Evolutionary conservation across 2,113 vertebrate genomes (phyloP).

Genomic region (Cichladusa arquata): DNA sequence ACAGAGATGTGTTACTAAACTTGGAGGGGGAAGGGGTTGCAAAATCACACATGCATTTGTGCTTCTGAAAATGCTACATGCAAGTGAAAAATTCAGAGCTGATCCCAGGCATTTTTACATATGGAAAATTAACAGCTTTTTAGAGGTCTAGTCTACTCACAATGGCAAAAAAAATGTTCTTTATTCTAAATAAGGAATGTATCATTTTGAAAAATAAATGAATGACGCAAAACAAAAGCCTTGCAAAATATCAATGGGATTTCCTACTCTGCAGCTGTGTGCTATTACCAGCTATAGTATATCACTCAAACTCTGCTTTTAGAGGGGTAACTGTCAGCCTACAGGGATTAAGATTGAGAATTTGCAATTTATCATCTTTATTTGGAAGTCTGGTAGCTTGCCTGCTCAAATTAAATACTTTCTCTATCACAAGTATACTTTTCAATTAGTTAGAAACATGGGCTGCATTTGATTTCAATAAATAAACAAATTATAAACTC

Average conservation of each 20-base stretch:
- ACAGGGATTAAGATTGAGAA: constrained; percentile 73
- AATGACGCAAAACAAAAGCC: constrained; percentile 68
- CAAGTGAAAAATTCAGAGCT: not conserved
- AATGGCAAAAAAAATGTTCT: not conserved
- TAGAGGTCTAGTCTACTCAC: not conserved
- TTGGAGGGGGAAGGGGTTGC: not conserved
- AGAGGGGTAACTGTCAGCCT: constrained; percentile 73
- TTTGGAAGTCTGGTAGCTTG: constrained; percentile 70
- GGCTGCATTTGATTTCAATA: constrained; percentile 64
- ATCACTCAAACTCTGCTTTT: constrained; percentile 75
- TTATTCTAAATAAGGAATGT: constrained; percentile 34
- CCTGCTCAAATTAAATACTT: constrained; percentile 72
- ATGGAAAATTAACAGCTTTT: not conserved
- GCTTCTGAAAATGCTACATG: not conserved
- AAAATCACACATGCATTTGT: not conserved
- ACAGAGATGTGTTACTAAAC: not conserved
- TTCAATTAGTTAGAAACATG: constrained; percentile 65
- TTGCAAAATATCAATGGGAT: constrained; percentile 66
- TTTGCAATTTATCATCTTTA: constrained; percentile 79
- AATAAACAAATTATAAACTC: constrained; percentile 59
- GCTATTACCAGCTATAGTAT: constrained; percentile 73
- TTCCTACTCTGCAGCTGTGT: constrained; percentile 66
- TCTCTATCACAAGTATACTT: constrained; percentile 66
- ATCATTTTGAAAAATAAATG: constrained; percentile 67
- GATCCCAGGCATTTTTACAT: not conserved